A percentile compares a stretch with the other conserved stretches of the same genome.
These are phyloP conservation scores for Gobiocypris rarus DNA, from an alignment of 2,113 vertebrate species.

Conservation along the genomic window DNA sequence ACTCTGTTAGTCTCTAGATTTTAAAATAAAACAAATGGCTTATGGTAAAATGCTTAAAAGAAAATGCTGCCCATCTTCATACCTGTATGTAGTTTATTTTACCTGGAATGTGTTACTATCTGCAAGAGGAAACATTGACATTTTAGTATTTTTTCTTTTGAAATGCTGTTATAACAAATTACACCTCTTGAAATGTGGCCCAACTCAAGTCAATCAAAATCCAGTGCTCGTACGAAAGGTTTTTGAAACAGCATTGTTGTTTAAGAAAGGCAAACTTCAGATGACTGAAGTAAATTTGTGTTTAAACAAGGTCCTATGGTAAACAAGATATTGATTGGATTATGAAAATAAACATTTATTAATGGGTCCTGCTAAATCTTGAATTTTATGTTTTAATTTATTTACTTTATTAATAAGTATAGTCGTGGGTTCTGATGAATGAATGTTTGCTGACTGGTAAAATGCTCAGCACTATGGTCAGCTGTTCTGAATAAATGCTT, in stretches of 20 bases:
- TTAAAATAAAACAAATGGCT: not conserved
- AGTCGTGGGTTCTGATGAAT: not conserved
- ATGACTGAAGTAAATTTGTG: not conserved
- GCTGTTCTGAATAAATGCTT: constrained; percentile 9
- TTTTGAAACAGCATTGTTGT: not conserved
- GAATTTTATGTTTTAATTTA: not conserved
- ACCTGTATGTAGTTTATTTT: not conserved
- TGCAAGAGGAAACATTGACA: not conserved
- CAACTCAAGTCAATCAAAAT: not conserved
- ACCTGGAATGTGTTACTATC: not conserved
- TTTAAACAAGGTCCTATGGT: not conserved
- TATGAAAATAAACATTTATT: not conserved
- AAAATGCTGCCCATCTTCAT: not conserved
- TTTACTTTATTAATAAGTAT: not conserved
- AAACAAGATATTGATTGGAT: not conserved
- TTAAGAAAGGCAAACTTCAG: not conserved
- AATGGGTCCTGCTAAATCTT: not conserved
- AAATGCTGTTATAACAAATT: not conserved
- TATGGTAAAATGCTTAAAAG: not conserved
- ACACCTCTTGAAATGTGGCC: not conserved
- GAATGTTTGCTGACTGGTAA: not conserved
- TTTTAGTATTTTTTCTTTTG: not conserved
- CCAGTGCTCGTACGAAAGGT: not conserved
- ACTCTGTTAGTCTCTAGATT: not conserved
- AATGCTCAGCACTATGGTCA: not conserved